Evolutionary conservation across 2,113 vertebrate species (phyloP).

Genomic region (Tichodroma muraria): DNA sequence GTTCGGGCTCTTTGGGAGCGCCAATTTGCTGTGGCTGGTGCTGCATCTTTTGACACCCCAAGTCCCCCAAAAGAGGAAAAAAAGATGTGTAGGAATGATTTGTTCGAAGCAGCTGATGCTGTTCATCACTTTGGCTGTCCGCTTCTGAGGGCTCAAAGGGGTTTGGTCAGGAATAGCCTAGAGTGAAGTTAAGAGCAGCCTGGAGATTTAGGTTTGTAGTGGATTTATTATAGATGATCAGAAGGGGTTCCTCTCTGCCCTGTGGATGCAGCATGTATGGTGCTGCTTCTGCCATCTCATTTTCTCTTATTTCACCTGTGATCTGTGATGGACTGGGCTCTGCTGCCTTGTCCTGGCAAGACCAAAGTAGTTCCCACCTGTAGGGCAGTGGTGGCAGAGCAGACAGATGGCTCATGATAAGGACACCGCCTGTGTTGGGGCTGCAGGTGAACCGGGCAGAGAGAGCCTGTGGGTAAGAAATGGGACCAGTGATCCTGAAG

Average conservation of each 20-base stretch:
- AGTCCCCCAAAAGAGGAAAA: fast-evolving
- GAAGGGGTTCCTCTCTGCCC: neutral
- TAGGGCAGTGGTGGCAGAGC: neutral
- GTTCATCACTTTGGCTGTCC: neutral
- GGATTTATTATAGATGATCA: neutral
- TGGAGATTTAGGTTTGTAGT: neutral
- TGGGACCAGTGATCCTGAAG: neutral
- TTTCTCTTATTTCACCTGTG: neutral
- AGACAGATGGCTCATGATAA: neutral
- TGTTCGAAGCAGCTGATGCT: neutral
- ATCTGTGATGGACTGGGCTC: neutral
- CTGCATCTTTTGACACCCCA: neutral
- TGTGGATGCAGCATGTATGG: fast-evolving
- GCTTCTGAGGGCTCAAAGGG: neutral
- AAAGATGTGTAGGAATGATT: neutral
- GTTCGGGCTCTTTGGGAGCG: neutral
- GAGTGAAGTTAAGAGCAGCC: neutral
- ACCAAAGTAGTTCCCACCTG: neutral
- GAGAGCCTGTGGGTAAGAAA: fast-evolving
- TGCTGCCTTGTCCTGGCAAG: neutral
- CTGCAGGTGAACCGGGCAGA: neutral
- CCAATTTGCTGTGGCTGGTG: neutral
- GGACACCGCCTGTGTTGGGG: neutral
- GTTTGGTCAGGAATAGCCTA: neutral
- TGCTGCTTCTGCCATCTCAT: neutral